Evolutionary conservation across 2,113 vertebrate genomes (phyloP).

Genomic region (Cervus canadensis): DNA sequence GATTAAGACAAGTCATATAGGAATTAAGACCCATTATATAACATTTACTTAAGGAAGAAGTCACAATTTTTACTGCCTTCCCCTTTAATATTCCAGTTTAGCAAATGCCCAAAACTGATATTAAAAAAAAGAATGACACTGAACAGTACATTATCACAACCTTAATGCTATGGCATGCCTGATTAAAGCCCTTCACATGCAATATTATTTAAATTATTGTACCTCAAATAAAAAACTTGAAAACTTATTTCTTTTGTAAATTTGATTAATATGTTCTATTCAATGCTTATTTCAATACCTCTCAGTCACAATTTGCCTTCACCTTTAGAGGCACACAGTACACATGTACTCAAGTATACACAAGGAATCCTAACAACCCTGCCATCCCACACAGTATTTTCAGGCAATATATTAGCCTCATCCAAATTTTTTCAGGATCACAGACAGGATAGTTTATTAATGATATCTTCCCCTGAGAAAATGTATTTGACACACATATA

Average conservation of each 20-base stretch:
- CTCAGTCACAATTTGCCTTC: neutral
- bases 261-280: neutral
- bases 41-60: neutral
- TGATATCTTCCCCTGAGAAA: neutral
- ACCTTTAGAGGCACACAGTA: neutral
- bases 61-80: neutral
- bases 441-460: neutral
- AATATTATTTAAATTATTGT: neutral
- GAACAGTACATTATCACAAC: neutral
- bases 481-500: neutral
- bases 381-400: neutral
- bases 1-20: neutral
- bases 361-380: neutral
- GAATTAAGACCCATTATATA: neutral
- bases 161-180: neutral
- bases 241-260: neutral
- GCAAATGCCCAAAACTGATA: neutral
- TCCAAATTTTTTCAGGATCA: neutral
- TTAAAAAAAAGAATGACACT: neutral
- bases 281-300: neutral
- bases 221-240: neutral
- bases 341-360: neutral
- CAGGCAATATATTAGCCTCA: neutral
- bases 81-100: neutral
- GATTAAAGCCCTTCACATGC: neutral